Evolutionary conservation across 2,888 invertebrate species (phyloP).

Genomic region (Cheilosia scutellata): DNA sequence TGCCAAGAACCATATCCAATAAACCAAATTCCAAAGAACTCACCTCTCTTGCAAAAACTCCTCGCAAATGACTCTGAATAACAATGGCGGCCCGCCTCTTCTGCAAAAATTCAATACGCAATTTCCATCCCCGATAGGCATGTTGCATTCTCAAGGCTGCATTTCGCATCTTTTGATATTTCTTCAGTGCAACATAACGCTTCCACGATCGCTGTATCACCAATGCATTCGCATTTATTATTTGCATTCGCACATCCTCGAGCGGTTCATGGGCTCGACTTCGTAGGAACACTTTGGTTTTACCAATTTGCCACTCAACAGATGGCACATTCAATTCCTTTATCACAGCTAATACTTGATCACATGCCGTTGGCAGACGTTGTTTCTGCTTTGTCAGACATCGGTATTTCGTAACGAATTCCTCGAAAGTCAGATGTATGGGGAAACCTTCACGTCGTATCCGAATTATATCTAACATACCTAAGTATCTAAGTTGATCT

Average conservation of each 20-base stretch:
- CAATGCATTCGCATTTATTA: slow-evolving; percentile 89
- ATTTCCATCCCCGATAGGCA: slow-evolving; percentile 93
- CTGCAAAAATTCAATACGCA: slow-evolving; percentile 91
- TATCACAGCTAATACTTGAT: slow-evolving; percentile 84
- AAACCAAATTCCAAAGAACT: slow-evolving; percentile 4
- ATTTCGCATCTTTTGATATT: slow-evolving; percentile 87
- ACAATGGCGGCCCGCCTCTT: slow-evolving; percentile 93
- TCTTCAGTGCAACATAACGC: slow-evolving; percentile 87
- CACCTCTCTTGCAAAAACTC: slow-evolving; percentile 95
- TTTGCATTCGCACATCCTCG: slow-evolving; percentile 90
- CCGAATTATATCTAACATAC: slow-evolving; percentile 96
- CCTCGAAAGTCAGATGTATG: slow-evolving; percentile 91
- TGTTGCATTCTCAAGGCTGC: slow-evolving; percentile 92
- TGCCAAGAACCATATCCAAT: neutral
- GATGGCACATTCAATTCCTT: slow-evolving; percentile 88
- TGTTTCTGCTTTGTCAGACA: slow-evolving; percentile 86
- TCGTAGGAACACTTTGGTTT: slow-evolving; percentile 93
- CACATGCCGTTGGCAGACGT: slow-evolving; percentile 77
- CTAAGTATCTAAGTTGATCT: slow-evolving; percentile 94
- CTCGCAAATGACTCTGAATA: slow-evolving; percentile 93
- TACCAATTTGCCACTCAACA: slow-evolving; percentile 95
- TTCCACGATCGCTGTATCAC: slow-evolving; percentile 92
- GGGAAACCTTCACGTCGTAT: slow-evolving; percentile 96
- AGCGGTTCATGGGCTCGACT: slow-evolving; percentile 92
- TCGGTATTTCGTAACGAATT: slow-evolving; percentile 91